Base-by-base conservation (phyloP, 2,797 vertebrate genomes). In the Urophycis tenuis region DNA sequence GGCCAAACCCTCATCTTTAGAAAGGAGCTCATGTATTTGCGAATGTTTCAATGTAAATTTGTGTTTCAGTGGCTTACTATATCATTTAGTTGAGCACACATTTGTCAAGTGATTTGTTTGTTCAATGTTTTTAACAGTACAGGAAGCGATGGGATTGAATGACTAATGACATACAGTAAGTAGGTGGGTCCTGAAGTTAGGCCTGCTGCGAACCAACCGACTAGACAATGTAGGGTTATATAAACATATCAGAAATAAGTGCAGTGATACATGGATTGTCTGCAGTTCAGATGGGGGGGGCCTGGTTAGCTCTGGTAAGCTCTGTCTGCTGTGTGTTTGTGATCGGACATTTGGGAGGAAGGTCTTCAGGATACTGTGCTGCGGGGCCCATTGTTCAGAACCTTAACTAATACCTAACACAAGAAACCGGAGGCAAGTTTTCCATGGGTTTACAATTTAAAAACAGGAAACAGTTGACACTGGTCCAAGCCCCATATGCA, bases 341-440 rank as follows among this genome's bases (percentile, higher is more conserved):
- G 14, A 19, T 30, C 5, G 15, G 79, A 82, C 82, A 45, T 3
- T 78, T 33, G 36, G 79, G 53, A 35, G 81, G 77, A 88, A 78
- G 64, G 86, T 71, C 69, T 33, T 60, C 53, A 60, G 53, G 53
- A 60, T 60, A 60, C 53, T 9, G 22, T 25, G n/a, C 60, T 80
- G 89, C 88, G 75, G 81, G 71, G 78, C 60, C 82, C 76, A 88
- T 91, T 92, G 91, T 92, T 90, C 81, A 71, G 71, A 70, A 53
- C 83, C 67, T 67, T 84, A 64, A 39, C 36, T 77, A 73, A 45
- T 77, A 3, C 53, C 77, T 75, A 71, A 71, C 17, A 33, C 69
- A 33, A 1, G 15, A 15, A 22, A 33, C 30, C 30, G 1, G 69
- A 33, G 69, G 69, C 69, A 71, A 53, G 75, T 81, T 77, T 80